Conservation (phyloP, 2,888 invertebrate genomes). For the Timema cristinae region DNA sequence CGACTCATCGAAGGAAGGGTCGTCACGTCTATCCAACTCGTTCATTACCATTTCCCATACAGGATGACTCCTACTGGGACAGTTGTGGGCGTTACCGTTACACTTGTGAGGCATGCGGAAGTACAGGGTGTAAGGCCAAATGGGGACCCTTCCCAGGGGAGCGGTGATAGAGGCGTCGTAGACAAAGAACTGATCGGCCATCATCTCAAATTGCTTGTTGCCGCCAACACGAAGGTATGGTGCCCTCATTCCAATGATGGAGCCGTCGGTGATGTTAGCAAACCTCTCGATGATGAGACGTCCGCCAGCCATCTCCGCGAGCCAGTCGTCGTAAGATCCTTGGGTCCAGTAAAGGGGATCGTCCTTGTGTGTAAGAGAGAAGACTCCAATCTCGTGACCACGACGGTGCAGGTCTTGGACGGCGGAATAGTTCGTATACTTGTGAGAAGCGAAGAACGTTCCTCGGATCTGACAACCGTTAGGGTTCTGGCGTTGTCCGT, state of each 20-base stretch:
- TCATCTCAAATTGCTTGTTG: conserved; percentile 95
- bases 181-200: conserved; percentile 91
- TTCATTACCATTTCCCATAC: conserved; percentile 98
- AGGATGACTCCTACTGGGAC: conserved; percentile 75
- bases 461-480: conserved; percentile 86
- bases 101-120: conserved; percentile 96
- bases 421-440: conserved; percentile 87
- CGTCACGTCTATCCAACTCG: conserved; percentile 88
- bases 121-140: conserved; percentile 97
- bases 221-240: conserved; percentile 89
- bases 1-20: conserved; percentile 89
- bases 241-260: conserved; percentile 83
- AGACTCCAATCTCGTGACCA: conserved; percentile 89
- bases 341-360: conserved; percentile 87
- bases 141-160: conserved; percentile 80
- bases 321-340: conserved; percentile 86
- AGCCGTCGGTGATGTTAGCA: conserved; percentile 87
- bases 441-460: conserved; percentile 89
- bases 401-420: conserved; percentile 83
- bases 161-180: conserved; percentile 95
- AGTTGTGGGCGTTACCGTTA: conserved; percentile 90
- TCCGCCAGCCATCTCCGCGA: conserved; percentile 91
- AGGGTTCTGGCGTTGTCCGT: conserved; percentile 77
- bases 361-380: conserved; percentile 89
- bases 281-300: conserved; percentile 83